Base-by-base conservation (phyloP, 2,888 invertebrate species). In the Latrodectus hesperus region DNA sequence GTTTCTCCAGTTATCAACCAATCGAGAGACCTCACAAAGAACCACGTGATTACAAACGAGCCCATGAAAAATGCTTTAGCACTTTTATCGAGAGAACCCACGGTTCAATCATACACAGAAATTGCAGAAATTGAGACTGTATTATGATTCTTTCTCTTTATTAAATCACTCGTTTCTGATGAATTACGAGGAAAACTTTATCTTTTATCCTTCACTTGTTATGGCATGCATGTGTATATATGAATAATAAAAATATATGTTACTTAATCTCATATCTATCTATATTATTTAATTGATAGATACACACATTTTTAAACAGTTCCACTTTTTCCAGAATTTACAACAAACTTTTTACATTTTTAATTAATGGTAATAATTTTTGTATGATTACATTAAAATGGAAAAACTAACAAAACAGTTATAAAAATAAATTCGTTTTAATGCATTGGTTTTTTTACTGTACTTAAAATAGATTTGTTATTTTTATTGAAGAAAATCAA, bases 11-110 rank as follows among this genome's bases (percentile, higher is more conserved):
- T 77, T 9, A 53, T 87, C 55, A 87, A 67, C 67, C 88, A 92
- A 90, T 92, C 93, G 2, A 91, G 93, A 84, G 93, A 93, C 89
- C 92, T 93, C 92, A 93, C 93, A 16, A 91, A 92, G 89, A 93
- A 92, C 89, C 92, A 93, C 90, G 91, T 93, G 64, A 92, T 92
- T 67, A 92, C 92, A 88, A 93, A 93, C 51, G 93, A 93, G 89
- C 88, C 89, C 71, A 70, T 82, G 71, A 74, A 78, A 72, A 76
- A 81, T 26, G 70, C 71, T 73, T 76, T 86, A 55, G 78, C 83
- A 64, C 26, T 84, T 70, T 75, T 74, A 68, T 73, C 88, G 17
- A 70, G 67, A 38, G 76, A 84, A 14, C 64, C 64, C 65, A 65
- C 52, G 49, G 53, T 74, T 38, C 81, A 81, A 53, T 68, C 71